Base-by-base conservation (phyloP, 2,888 invertebrate genomes). In the Drosophila imparisetae region DNA sequence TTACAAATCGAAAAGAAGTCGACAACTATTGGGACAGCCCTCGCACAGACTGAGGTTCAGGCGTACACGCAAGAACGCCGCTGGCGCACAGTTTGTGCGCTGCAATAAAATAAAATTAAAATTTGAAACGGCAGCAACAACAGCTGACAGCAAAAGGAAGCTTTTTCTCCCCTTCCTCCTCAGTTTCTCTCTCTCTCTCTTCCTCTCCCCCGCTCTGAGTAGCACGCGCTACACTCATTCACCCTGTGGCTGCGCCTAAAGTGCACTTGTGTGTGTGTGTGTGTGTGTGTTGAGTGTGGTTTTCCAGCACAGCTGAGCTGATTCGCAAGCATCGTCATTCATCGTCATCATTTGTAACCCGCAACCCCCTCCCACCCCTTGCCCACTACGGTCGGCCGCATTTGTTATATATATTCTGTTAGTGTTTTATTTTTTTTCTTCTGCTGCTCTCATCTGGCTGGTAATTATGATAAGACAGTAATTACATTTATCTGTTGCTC, bases 41-140 rank as follows among this genome's bases (percentile, higher is more conserved):
- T 72, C 79, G 75, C 36, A 30, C 8, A 3, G 15, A 24, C 21
- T 40, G 27, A 11, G 45, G 36, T 34, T 65, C 48, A 29, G 72
- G 67, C 63, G 68, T 66, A 69, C 86, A 85, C 86, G 76, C 89
- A 88, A 88, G 71, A 75, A 59, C 69, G 81, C 90, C 81, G 84
- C 55, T 68, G 87, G 90, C 86, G 70, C 72, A 72, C 89, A 90
- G 72, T 74, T 88, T 84, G 78, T 89, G 89, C 66, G 83, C 83
- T 90, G 90, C 89, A 85, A 89, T 85, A 89, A 85, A 89, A 85
- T 90, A 83, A 85, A 90, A 85, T 90, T 80, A 80, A 83, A 90
- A 83, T 78, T 85, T 90, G 75, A 87, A 84, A 86, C 83, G 83
- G 80, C 80, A 71, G 52, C 59, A 54, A 49, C 48, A 21, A 36